phyloP scores from a whole-genome alignment of 2,888 invertebrate species.

The Onchidella celtica region DNA sequence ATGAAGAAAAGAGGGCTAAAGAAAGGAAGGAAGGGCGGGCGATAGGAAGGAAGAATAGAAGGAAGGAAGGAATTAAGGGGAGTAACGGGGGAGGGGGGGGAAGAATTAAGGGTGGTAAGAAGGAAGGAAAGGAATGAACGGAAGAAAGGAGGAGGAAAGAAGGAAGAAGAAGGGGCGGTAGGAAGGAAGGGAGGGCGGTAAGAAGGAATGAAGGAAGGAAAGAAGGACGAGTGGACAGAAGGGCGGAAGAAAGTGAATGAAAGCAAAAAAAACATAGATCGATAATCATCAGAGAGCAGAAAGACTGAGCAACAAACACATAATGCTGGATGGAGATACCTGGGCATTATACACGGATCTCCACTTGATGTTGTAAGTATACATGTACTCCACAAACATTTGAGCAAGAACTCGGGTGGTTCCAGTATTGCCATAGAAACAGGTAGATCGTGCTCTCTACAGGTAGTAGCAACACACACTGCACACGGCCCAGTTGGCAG shows the following conservation, averaged over 20 bases:
- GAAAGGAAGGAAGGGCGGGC: neutral
- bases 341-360: no score
- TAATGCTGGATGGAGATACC: no score
- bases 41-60: neutral
- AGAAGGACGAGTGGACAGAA: constrained; percentile 13
- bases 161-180: neutral
- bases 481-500: no score
- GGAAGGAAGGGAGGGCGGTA: neutral
- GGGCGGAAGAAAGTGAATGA: neutral
- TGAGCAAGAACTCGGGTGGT: no score
- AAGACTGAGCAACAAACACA: no score
- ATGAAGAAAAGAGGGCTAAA: neutral
- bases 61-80: neutral
- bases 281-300: no score
- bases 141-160: neutral
- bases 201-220: neutral
- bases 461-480: no score
- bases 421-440: no score
- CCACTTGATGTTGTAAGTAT: no score
- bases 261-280: constrained; percentile 5
- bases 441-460: no score
- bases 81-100: neutral
- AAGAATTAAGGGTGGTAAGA: neutral
- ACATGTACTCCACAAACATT: no score
- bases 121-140: neutral